Evolutionary conservation across 2,888 invertebrate genomes (phyloP), one percentile per base, ranked within the genome.

Genomic region (Phorcus lineatus): DNA sequence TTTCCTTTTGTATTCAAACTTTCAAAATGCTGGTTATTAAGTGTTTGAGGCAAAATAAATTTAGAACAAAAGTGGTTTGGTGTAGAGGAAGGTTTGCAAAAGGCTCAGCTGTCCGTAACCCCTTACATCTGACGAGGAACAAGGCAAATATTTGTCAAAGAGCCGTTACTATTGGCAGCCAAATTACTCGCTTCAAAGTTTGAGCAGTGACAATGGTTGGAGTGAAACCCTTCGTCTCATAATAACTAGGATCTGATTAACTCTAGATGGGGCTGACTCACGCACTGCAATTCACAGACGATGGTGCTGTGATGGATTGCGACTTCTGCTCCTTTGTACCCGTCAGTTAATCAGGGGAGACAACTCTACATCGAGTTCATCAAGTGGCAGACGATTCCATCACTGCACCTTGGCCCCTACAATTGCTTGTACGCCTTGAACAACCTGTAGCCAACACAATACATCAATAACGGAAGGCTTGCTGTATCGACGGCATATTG

Each of bases 211-310:
- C 62, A 62, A 62, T 62, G 62, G 62, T 28, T 13, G 62, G 24
- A 24, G 28, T 28, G 28, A 62, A 62, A 24, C 28, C 28, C 62
- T 62, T 24, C 28, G 47, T 13, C 11, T 62, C 62, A 28, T 62
- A 62, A 62, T 62, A 62, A 62, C 62, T 22, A 62, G 62, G 62
- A 62, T 62, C 62, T 62, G 62, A 62, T 62, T 62, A 62, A 62
- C 28, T 62, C 62, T 62, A 24, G 62, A 62, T 62, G 62, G 16
- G 62, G 62, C 24, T 62, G 62, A 62, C 22, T 62, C 62, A 62
- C 28, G 24, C 62, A 62, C 28, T 13, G 62, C 47, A 62, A 28
- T 28, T 24, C 28, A 62, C 24, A 28, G 62, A 62, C 28, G 28
- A 28, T 13, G 62, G 17, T 28, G 11, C 16, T 28, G 62, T 62